Evolutionary conservation across 2,888 invertebrate species (phyloP).

Genomic region (Scaptomyza tumidula): DNA sequence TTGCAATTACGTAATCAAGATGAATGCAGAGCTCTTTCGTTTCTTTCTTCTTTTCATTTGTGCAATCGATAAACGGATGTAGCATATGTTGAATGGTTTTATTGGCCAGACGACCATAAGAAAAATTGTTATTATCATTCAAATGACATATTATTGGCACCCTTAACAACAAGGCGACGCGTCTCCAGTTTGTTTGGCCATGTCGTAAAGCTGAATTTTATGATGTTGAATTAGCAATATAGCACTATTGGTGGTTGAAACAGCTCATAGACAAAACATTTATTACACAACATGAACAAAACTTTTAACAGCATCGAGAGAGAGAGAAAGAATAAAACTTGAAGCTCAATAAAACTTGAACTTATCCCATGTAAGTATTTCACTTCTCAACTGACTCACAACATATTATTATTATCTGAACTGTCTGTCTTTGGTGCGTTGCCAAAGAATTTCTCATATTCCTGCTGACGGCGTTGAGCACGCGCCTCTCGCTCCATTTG

Average conservation of each 20-base stretch:
- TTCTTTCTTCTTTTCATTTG: slow-evolving; percentile 18
- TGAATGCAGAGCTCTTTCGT: slow-evolving; percentile 15
- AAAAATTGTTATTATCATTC: slow-evolving; percentile 74
- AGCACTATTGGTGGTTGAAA: slow-evolving; percentile 43
- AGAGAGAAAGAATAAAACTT: slow-evolving; percentile 20
- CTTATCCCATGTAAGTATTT: slow-evolving; percentile 39
- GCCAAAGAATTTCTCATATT: slow-evolving; percentile 82
- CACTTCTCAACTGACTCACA: slow-evolving; percentile 28
- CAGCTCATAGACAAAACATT: slow-evolving; percentile 57
- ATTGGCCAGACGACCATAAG: slow-evolving; percentile 63
- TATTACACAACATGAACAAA: slow-evolving; percentile 62
- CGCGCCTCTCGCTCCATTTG: slow-evolving; percentile 82
- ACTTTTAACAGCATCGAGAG: slow-evolving; percentile 34
- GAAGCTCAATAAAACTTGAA: slow-evolving; percentile 72
- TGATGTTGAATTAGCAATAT: slow-evolving; percentile 40
- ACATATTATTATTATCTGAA: slow-evolving; percentile 58
- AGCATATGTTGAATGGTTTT: slow-evolving; percentile 48
- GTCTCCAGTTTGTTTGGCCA: slow-evolving; percentile 52
- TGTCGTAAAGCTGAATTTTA: slow-evolving; percentile 63
- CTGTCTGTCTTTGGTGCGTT: slow-evolving; percentile 60
- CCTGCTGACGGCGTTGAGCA: slow-evolving; percentile 70
- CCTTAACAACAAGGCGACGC: slow-evolving; percentile 18
- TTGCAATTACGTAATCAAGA: slow-evolving; percentile 74
- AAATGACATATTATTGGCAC: slow-evolving; percentile 64
- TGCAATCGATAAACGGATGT: slow-evolving; percentile 60